Evolutionary conservation across 2,797 vertebrate genomes (phyloP).

Genomic region (Diceros bicornis): DNA sequence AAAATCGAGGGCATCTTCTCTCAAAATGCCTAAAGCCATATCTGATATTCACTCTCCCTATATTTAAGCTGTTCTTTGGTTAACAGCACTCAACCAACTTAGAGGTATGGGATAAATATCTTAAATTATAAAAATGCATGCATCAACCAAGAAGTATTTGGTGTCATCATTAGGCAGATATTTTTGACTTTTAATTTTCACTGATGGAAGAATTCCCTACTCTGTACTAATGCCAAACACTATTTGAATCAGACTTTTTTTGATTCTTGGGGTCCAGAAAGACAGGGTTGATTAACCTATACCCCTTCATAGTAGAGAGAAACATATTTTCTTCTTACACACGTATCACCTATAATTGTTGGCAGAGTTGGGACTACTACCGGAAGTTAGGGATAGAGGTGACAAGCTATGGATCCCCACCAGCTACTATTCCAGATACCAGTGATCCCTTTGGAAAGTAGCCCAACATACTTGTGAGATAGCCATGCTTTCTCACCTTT

Average conservation of each 20-base stretch:
- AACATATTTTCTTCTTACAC: not conserved
- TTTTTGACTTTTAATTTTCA: slow-evolving; percentile 10
- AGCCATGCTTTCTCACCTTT: not conserved
- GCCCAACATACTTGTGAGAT: not conserved
- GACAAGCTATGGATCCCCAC: not conserved
- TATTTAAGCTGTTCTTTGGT: not conserved
- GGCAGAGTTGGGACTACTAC: not conserved
- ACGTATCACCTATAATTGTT: not conserved
- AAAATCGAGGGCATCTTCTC: not conserved
- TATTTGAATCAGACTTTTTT: slow-evolving; percentile 9
- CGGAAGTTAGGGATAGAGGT: not conserved
- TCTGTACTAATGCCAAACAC: not conserved
- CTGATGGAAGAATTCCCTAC: not conserved
- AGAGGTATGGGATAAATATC: not conserved
- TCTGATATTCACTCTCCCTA: not conserved
- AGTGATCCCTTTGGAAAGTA: not conserved
- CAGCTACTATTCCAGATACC: not conserved
- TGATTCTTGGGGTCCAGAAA: not conserved
- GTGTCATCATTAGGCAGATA: not conserved
- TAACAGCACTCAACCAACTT: not conserved
- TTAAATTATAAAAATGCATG: not conserved
- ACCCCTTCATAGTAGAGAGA: not conserved
- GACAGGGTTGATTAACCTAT: not conserved
- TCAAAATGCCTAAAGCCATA: slow-evolving; percentile 16
- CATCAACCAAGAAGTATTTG: not conserved